phyloP scores from a whole-genome alignment of 2,113 vertebrate genomes.

The Typhlomys cinereus region DNA sequence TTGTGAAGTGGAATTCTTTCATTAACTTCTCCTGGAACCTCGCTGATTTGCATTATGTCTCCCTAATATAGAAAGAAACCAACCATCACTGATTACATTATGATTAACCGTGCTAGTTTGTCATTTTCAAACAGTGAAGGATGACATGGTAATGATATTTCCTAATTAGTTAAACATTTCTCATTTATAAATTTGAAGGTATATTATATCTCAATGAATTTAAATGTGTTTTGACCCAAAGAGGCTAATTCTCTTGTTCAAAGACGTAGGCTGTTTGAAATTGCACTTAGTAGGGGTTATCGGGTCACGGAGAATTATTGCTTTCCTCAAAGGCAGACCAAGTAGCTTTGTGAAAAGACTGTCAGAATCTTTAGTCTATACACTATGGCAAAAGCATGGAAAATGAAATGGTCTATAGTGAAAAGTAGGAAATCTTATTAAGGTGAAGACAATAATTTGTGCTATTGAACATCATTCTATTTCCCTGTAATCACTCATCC shows the following conservation, averaged over 20 bases:
- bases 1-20: constrained; percentile 56
- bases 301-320: constrained; percentile 14
- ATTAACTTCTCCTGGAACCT: constrained; percentile 58
- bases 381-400: neutral
- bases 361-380: neutral
- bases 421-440: neutral
- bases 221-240: constrained; percentile 59
- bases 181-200: constrained; percentile 65
- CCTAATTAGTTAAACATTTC: constrained; percentile 72
- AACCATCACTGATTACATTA: constrained; percentile 71
- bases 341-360: neutral
- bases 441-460: neutral
- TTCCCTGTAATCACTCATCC: neutral
- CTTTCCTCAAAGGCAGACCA: constrained; percentile 13
- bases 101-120: constrained; percentile 64
- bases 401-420: neutral
- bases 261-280: constrained; percentile 22
- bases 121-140: constrained; percentile 69
- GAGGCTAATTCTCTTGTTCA: constrained; percentile 46
- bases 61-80: constrained; percentile 66
- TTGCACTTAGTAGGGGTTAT: constrained; percentile 28
- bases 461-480: neutral
- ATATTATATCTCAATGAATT: constrained; percentile 59
- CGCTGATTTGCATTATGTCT: constrained; percentile 63
- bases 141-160: constrained; percentile 63